A percentile compares a stretch with the other conserved stretches of the same genome.
These are phyloP conservation scores for Lepidothrix coronata DNA, from an alignment of 2,113 vertebrate species.

Conservation along the genomic window DNA sequence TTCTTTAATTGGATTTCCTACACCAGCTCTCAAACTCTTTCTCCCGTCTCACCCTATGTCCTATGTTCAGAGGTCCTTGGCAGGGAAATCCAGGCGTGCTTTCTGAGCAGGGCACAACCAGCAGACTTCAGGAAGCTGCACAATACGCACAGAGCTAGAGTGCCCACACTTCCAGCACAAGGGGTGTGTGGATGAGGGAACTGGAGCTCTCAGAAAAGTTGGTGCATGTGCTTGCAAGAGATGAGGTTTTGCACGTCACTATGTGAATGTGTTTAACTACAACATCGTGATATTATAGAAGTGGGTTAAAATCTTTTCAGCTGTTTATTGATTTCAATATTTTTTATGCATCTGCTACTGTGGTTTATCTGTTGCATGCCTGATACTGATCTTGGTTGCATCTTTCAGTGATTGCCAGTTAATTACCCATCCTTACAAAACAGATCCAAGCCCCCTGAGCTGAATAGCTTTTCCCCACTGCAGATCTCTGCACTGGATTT, in stretches of 20 bases:
- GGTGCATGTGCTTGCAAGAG: not conserved
- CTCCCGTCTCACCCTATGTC: not conserved
- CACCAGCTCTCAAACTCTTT: not conserved
- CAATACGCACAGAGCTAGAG: not conserved
- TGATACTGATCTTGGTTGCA: not conserved
- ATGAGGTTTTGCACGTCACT: not conserved
- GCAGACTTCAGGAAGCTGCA: not conserved
- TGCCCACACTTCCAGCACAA: not conserved
- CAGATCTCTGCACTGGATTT: not conserved
- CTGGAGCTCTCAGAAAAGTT: not conserved
- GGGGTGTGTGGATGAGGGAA: too few species aligned
- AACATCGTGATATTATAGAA: not conserved
- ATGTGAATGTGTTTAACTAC: rapidly evolving
- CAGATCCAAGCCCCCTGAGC: not conserved
- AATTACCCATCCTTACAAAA: not conserved
- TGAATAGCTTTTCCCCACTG: not conserved
- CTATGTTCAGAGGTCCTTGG: not conserved
- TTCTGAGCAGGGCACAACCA: not conserved
- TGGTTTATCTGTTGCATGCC: not conserved
- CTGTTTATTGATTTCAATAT: not conserved
- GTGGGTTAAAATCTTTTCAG: not conserved
- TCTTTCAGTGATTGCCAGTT: not conserved
- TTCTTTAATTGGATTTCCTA: not conserved
- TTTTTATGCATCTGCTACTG: not conserved
- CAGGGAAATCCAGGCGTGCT: rapidly evolving